Percentiles rank a stretch among this genome's conserved stretches.
phyloP scores from a whole-genome alignment of 2,113 vertebrate species.

The Grammomys surdaster region DNA sequence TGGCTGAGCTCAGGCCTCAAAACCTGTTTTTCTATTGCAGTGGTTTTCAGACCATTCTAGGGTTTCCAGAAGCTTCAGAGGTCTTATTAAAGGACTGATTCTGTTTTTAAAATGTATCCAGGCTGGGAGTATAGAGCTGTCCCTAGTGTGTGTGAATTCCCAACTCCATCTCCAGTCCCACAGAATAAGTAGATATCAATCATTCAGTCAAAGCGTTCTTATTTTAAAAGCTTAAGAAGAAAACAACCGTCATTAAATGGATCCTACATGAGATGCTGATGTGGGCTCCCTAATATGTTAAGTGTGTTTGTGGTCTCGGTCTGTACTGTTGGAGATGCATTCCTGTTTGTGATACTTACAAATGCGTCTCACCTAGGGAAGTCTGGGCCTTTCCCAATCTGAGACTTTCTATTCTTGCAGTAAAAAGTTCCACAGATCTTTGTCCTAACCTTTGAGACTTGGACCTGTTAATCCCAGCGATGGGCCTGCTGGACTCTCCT shows the following conservation, averaged over 20 bases:
- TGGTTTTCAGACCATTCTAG: neutral
- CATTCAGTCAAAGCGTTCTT: neutral
- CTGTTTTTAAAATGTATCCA: neutral
- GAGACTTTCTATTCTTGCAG: neutral
- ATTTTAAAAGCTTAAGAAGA: neutral
- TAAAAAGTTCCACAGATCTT: fast-evolving
- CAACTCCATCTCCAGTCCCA: neutral
- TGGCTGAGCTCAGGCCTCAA: neutral
- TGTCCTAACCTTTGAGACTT: fast-evolving
- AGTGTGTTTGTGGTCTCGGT: neutral
- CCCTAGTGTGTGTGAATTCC: neutral
- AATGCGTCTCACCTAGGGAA: neutral
- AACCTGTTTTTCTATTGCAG: neutral
- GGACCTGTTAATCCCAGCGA: neutral
- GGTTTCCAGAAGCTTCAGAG: neutral
- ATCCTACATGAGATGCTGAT: neutral
- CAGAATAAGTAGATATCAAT: no score
- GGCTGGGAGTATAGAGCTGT: neutral
- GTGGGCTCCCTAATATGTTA: fast-evolving
- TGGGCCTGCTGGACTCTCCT: neutral
- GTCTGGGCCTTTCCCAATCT: no score
- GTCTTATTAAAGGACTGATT: neutral
- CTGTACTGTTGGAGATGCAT: neutral
- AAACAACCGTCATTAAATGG: neutral
- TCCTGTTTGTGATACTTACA: neutral